Base-by-base conservation (phyloP, 2,888 invertebrate genomes). In the Bugulina stolonifera region DNA sequence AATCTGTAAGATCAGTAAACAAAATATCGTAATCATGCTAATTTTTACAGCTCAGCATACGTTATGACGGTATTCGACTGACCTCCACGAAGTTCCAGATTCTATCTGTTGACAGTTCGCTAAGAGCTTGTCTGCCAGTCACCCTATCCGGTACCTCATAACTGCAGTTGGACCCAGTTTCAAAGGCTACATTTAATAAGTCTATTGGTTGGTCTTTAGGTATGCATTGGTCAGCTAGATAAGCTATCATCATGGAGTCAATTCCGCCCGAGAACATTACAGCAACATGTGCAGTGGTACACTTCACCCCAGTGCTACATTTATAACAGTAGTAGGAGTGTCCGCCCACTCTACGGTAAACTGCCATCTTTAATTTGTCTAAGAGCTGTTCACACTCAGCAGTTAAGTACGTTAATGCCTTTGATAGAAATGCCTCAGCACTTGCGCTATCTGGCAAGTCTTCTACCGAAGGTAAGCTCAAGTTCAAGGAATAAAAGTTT, bases 201-300 rank as follows among this genome's bases (percentile, higher is more conserved):
- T 97, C 96, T 78, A 98, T 93, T 29, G 90, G 87, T 80, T 91
- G 90, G 71, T 87, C 80, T 73, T 79, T 27, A 23, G 81, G 80
- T 3, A 85, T 73, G 79, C 78, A 90, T 86, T 89, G 89, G 81
- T 93, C 88, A 5, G 91, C 90, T 69, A 96, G 81, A 69, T 90
- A 87, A 35, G 97, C 92, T 76, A 99, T 84, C 77, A 97, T 89
- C n/a, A 94, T 90, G 74, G 96, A 97, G 85, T 99, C 99, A 54
- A 99, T 87, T 0, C 97, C 97, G 55, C 98, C 99, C 75, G 98
- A 98, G 87, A 97, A 98, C 76, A 96, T 86, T 73, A 99, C 86
- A 58, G 91, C 93, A 43, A 93, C 86, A 80, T 90, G 89, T 35
- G 90, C 86, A 84, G 91, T 90, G 64, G 76, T 76, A 78, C 90